Conservation (phyloP, 2,797 vertebrate species). For the Meriones psammophilus region DNA sequence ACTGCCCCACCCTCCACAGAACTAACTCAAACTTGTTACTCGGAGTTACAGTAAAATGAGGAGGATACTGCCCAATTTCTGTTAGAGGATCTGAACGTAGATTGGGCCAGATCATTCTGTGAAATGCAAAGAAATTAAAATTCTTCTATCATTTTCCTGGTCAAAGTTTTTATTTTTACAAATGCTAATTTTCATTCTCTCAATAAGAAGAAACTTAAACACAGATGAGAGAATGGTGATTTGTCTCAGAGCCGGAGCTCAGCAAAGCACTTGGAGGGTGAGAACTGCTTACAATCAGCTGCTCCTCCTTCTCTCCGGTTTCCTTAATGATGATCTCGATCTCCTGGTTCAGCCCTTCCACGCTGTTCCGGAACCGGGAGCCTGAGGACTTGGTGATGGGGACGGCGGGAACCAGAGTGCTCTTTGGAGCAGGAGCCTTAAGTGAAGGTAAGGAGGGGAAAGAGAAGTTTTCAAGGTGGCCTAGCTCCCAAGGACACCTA, state of each 20-base stretch:
- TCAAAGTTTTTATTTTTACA: slow-evolving; percentile 4
- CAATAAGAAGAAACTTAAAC: slow-evolving; percentile 40
- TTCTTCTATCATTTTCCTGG: slow-evolving; percentile 3
- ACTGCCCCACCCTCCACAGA: neutral
- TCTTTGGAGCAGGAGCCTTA: slow-evolving; percentile 97
- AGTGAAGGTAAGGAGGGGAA: slow-evolving; percentile 52
- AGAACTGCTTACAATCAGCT: slow-evolving; percentile 94
- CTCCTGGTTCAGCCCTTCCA: slow-evolving; percentile 99
- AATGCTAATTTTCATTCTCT: slow-evolving; percentile 55
- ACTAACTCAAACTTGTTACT: slow-evolving; percentile 34
- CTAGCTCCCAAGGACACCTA: neutral
- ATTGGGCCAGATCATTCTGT: neutral
- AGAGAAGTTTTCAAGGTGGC: neutral
- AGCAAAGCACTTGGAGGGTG: no score
- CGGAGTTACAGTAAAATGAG: slow-evolving; percentile 28
- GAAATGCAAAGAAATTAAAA: slow-evolving; percentile 66
- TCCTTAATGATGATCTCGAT: slow-evolving; percentile 99
- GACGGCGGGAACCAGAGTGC: slow-evolving; percentile 95
- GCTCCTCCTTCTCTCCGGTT: slow-evolving; percentile 96
- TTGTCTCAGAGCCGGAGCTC: neutral
- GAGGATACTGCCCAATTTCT: slow-evolving; percentile 12
- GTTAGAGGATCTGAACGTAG: slow-evolving; percentile 46
- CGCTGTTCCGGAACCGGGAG: slow-evolving; percentile 97
- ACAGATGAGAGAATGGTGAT: neutral
- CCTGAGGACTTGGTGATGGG: slow-evolving; percentile 94